Evolutionary conservation across 2,888 invertebrate species (phyloP).

Genomic region (Plebejus anna): DNA sequence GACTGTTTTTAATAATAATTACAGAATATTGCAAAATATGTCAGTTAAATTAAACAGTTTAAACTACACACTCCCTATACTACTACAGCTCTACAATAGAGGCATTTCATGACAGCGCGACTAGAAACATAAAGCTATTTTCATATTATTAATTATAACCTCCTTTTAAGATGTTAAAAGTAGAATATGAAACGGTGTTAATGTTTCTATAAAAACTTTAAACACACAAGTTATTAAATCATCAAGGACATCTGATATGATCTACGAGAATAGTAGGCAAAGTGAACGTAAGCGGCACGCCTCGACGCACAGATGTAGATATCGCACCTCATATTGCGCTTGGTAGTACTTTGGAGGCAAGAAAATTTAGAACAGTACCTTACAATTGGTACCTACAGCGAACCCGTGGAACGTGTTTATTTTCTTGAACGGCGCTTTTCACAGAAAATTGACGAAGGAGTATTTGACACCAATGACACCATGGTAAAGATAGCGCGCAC

Average conservation of each 20-base stretch:
- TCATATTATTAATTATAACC: not conserved
- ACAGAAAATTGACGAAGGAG: not conserved
- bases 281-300: slow-evolving; percentile 71
- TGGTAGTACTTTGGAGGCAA: not conserved
- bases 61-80: no score
- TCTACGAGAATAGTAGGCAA: slow-evolving; percentile 51
- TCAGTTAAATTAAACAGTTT: no score
- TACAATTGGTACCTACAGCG: not conserved
- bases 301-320: slow-evolving; percentile 70
- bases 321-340: slow-evolving; percentile 47
- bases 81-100: not conserved
- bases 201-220: slow-evolving; percentile 19
- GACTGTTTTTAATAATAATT: not conserved
- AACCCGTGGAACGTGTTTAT: not conserved
- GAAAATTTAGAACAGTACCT: slow-evolving; percentile 70
- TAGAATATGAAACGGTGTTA: slow-evolving; percentile 13
- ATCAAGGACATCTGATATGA: slow-evolving; percentile 47
- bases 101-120: not conserved
- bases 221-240: slow-evolving; percentile 34
- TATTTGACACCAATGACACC: no score
- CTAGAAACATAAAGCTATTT: not conserved
- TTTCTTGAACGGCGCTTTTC: not conserved
- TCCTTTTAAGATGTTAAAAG: not conserved
- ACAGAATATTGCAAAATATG: not conserved
- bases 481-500: no score